phyloP scores from a whole-genome alignment of 2,113 vertebrate species.

The Cyrtonyx montezumae region DNA sequence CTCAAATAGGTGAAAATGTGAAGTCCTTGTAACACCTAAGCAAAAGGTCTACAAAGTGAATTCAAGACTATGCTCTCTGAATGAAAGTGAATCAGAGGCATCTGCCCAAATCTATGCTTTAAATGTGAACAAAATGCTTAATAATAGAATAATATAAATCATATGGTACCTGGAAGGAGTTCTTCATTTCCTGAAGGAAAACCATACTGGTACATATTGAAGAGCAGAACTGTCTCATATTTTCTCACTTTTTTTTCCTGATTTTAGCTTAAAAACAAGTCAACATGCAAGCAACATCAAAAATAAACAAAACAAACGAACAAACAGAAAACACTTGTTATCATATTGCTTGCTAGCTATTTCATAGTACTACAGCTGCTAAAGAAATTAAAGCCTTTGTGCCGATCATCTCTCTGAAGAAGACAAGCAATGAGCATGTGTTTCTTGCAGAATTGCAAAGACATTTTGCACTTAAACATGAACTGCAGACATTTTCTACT shows the following conservation, averaged over 20 bases:
- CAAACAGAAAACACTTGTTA: not conserved
- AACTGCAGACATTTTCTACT: not conserved
- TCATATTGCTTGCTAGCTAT: not conserved
- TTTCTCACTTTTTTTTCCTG: not conserved
- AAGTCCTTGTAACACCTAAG: not conserved
- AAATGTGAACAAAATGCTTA: not conserved
- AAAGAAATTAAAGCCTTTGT: not conserved
- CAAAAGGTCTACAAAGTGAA: not conserved
- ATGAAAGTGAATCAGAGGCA: not conserved
- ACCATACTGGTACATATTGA: not conserved
- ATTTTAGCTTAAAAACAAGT: not conserved
- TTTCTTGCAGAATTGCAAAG: not conserved
- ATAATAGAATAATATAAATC: not conserved
- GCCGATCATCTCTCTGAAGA: not conserved
- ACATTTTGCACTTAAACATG: not conserved
- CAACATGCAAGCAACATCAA: not conserved
- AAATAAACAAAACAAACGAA: not conserved
- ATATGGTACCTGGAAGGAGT: not conserved
- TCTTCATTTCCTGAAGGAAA: not conserved
- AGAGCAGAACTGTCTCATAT: not conserved
- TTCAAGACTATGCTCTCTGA: not conserved
- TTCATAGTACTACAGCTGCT: not conserved
- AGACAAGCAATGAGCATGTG: not conserved
- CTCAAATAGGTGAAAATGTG: not conserved
- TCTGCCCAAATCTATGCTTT: not conserved